phyloP scores from a whole-genome alignment of 2,113 vertebrate species.

The Mellivora capensis region DNA sequence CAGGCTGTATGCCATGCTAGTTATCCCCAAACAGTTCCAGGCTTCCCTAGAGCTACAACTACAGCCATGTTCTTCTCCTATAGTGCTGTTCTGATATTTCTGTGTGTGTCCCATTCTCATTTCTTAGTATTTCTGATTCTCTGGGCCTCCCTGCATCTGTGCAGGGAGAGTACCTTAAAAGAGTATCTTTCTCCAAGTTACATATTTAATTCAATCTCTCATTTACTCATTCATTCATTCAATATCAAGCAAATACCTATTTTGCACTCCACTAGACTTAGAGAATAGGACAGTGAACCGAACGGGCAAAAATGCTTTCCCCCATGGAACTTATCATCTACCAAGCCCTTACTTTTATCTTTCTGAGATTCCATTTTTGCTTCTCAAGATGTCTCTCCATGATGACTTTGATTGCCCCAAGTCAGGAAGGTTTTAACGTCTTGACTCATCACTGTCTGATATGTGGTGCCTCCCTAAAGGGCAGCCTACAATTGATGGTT shows the following conservation, averaged over 20 bases:
- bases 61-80: neutral
- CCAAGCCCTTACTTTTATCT: neutral
- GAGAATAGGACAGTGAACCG: neutral
- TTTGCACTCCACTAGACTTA: neutral
- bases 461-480: neutral
- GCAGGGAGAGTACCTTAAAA: neutral
- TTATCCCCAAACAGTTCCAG: neutral
- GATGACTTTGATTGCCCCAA: neutral
- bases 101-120: neutral
- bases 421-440: neutral
- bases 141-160: neutral
- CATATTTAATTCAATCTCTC: neutral
- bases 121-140: neutral
- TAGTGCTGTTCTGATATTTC: neutral
- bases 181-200: neutral
- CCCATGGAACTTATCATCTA: neutral
- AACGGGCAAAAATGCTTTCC: neutral
- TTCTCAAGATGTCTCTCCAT: neutral
- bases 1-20: neutral
- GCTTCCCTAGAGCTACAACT: neutral
- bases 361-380: neutral
- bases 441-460: neutral
- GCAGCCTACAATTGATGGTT: neutral
- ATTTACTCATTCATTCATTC: constrained; percentile 11
- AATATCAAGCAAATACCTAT: neutral